Percentiles rank a stretch among this genome's conserved stretches.
These are phyloP conservation scores for Chrysaora quinquecirrha DNA, from an alignment of 30 jellyfish, hydroid and myxozoan genomes.

Conservation along the genomic window DNA sequence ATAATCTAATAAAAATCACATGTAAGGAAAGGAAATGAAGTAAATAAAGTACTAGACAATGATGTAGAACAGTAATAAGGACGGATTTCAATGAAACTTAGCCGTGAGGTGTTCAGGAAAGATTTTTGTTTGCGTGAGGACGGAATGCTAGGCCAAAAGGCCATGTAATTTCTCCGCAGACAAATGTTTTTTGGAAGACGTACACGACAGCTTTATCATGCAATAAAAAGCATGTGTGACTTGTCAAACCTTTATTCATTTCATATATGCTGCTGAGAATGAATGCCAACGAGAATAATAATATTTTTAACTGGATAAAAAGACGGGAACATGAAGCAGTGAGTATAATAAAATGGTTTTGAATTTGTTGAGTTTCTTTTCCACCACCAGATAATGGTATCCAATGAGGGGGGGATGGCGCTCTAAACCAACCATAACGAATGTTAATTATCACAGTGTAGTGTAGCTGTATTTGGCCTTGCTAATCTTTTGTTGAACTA, in stretches of 20 bases:
- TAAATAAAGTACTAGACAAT: not conserved
- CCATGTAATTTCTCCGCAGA: not conserved
- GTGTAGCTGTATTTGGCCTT: too few species aligned
- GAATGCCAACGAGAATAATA: constrained; percentile 9
- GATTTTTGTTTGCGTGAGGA: not conserved
- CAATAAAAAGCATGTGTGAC: constrained; percentile 1
- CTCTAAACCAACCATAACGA: too few species aligned
- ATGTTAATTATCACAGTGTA: too few species aligned
- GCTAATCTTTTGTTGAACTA: too few species aligned
- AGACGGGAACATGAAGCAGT: constrained; percentile 66
- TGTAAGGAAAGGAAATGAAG: too few species aligned
- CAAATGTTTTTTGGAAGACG: not conserved
- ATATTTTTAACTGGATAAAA: constrained; percentile 46
- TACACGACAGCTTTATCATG: not conserved
- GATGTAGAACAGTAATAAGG: not conserved
- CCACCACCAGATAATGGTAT: too few species aligned
- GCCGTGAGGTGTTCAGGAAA: not conserved
- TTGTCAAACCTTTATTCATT: not conserved
- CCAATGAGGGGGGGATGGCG: too few species aligned
- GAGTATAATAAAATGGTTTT: not conserved
- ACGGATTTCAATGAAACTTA: not conserved
- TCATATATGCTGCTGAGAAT: not conserved
- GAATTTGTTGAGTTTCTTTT: not conserved
- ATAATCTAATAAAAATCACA: too few species aligned
- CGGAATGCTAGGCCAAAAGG: constrained; percentile 5